phyloP scores from a whole-genome alignment of 2,888 invertebrate genomes.

The Pristionchus maxplancki region DNA sequence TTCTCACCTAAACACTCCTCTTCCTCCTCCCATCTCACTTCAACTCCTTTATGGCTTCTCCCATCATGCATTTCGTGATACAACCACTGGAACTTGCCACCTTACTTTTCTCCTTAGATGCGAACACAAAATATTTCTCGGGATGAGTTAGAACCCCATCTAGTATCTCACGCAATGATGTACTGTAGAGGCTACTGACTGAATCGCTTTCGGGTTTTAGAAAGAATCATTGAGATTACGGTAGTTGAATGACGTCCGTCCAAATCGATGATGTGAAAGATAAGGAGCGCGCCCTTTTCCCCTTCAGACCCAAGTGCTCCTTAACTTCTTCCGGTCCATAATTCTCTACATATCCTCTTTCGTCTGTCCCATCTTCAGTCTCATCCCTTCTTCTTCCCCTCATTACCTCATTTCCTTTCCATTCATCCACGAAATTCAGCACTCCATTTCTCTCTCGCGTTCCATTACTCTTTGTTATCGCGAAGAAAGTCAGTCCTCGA shows the following conservation, averaged over 20 bases:
- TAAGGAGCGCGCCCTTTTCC: not conserved
- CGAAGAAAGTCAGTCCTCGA: conserved; percentile 7
- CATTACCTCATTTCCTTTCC: not conserved
- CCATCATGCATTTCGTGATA: conserved; percentile 20
- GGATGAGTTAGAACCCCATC: not conserved
- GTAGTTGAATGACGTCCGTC: not conserved
- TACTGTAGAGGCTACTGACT: not conserved
- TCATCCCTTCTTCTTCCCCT: not conserved
- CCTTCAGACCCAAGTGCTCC: conserved; percentile 1
- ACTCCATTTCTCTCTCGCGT: not conserved
- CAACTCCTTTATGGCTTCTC: conserved; percentile 6
- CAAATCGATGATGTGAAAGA: conserved; percentile 3
- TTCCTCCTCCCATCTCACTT: not conserved
- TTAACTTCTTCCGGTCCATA: not conserved
- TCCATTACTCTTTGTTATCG: not conserved
- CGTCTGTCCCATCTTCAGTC: not conserved
- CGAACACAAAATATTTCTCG: not conserved
- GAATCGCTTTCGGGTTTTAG: not conserved
- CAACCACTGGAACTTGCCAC: not conserved
- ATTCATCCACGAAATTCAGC: not conserved
- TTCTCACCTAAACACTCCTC: conserved; percentile 22
- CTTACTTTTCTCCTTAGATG: not conserved
- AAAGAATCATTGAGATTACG: not conserved
- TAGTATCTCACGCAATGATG: not conserved
- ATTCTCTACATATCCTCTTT: conserved; percentile 37